Evolutionary conservation across 2,113 vertebrate genomes (phyloP).

Genomic region (Pontoporia blainvillei): DNA sequence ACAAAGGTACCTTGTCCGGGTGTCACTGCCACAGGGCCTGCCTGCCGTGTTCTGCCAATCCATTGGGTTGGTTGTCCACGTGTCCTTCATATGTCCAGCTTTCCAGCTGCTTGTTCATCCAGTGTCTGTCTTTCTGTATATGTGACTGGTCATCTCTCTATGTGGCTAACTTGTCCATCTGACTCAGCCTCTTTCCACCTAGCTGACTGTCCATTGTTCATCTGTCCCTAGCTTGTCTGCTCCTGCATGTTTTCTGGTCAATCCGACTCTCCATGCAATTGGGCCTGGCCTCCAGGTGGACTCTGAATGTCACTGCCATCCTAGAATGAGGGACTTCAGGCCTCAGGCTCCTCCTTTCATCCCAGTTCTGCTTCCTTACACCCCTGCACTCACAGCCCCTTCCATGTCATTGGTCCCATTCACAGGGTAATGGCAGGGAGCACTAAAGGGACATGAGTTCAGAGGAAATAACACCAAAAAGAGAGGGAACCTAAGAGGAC

Average conservation of each 20-base stretch:
- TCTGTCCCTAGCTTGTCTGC: neutral
- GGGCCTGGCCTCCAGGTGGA: neutral
- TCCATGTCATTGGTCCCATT: neutral
- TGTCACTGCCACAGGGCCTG: neutral
- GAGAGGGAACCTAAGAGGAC: neutral
- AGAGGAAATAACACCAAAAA: neutral
- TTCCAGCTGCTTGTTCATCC: neutral
- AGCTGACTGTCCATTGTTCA: neutral
- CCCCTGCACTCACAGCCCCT: neutral
- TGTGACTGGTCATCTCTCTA: neutral
- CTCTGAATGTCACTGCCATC: neutral
- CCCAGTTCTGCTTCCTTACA: neutral
- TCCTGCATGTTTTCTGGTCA: neutral
- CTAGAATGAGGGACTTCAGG: neutral
- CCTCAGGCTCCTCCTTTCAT: neutral
- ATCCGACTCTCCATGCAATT: neutral
- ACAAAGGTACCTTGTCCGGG: constrained; percentile 87
- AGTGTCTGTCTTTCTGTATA: neutral
- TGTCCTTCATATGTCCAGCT: neutral
- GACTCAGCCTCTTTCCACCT: neutral
- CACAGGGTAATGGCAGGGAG: neutral
- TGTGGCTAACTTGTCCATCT: neutral
- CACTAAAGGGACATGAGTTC: neutral
- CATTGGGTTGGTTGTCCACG: neutral
- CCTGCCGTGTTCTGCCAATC: neutral